These are phyloP conservation scores for Serranus cabrilla DNA, from an alignment of 2,797 vertebrate genomes.

Conservation along the genomic window DNA sequence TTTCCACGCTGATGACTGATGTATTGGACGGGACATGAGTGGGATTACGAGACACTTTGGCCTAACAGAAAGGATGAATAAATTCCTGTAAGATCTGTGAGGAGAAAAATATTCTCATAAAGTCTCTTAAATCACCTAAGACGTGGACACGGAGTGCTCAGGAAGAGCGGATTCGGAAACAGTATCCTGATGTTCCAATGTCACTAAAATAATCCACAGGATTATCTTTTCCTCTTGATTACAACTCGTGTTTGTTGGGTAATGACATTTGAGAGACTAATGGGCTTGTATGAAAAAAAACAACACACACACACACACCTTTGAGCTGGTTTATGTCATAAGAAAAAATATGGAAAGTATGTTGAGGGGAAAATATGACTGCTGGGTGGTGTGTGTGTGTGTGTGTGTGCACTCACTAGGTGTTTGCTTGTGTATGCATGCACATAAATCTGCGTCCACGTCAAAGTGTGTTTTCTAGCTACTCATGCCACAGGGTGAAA, in stretches of 20 bases:
- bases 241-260: slow-evolving; percentile 41
- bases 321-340: slow-evolving; percentile 65
- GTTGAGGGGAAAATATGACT: slow-evolving; percentile 67
- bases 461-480: slow-evolving; percentile 23
- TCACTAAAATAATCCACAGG: neutral
- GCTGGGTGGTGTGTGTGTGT: slow-evolving; percentile 23
- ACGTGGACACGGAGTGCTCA: neutral
- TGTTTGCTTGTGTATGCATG: slow-evolving; percentile 19
- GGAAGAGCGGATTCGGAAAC: neutral
- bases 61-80: slow-evolving; percentile 11
- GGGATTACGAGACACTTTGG: slow-evolving; percentile 37
- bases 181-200: neutral
- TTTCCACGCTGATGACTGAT: slow-evolving; percentile 51
- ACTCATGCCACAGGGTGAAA: slow-evolving; percentile 26
- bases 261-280: slow-evolving; percentile 60
- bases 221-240: slow-evolving; percentile 9
- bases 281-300: slow-evolving; percentile 48
- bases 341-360: slow-evolving; percentile 72
- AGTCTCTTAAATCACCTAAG: slow-evolving; percentile 14
- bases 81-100: slow-evolving; percentile 24
- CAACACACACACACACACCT: slow-evolving; percentile 33
- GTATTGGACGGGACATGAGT: slow-evolving; percentile 39
- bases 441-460: slow-evolving; percentile 18
- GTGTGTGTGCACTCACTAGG: slow-evolving; percentile 16
- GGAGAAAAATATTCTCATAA: slow-evolving; percentile 11